Evolutionary conservation across 2,888 invertebrate genomes (phyloP).

Genomic region (Pterostichus madidus): DNA sequence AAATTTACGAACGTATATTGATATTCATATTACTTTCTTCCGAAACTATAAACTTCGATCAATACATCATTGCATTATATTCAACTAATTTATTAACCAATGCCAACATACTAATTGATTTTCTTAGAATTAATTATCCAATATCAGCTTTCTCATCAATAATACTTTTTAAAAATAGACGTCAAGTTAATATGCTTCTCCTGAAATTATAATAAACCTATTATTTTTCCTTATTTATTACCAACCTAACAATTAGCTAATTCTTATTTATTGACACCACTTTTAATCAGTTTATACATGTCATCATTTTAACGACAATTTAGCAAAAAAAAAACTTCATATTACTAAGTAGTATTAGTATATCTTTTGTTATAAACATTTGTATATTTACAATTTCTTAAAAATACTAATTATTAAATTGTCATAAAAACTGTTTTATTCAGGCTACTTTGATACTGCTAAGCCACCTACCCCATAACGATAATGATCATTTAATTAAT

Average conservation of each 20-base stretch:
- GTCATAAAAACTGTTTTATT: no score
- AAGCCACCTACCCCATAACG: no score
- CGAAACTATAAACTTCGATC: not conserved
- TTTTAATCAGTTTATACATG: no score
- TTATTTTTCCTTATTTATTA: not conserved
- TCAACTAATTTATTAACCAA: not conserved
- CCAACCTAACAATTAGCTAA: not conserved
- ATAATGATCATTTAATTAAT: no score
- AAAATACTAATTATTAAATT: no score
- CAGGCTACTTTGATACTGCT: no score
- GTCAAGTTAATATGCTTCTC: not conserved
- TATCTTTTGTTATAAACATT: no score
- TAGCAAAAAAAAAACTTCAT: no score
- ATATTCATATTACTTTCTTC: not conserved
- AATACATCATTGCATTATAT: constrained; percentile 6
- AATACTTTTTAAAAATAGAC: constrained; percentile 1
- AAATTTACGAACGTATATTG: not conserved
- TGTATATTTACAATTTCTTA: no score
- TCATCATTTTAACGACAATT: no score
- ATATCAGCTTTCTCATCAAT: not conserved
- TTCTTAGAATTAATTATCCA: constrained; percentile 12
- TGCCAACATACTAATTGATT: not conserved
- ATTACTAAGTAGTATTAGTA: no score
- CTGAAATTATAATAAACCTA: not conserved
- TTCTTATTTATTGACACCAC: not conserved